These are phyloP conservation scores for Acanthacorydalis orientalis DNA, from an alignment of 2,888 invertebrate species.

Conservation along the genomic window DNA sequence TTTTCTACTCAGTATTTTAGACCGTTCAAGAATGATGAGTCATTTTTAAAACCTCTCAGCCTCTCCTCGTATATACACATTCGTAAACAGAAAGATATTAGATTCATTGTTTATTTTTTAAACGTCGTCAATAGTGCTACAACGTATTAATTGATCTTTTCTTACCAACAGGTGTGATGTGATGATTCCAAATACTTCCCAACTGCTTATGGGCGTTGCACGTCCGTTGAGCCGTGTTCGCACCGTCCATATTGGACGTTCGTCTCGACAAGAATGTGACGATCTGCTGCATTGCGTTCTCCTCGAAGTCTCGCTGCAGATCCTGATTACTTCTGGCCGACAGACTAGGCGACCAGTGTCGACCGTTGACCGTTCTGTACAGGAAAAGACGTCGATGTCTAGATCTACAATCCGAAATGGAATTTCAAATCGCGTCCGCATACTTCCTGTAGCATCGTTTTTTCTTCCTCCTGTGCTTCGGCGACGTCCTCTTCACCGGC, in stretches of 20 bases:
- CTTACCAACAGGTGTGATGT: slow-evolving; percentile 20
- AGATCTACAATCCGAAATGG: too few species aligned
- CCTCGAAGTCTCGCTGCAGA: slow-evolving; percentile 70
- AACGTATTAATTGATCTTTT: slow-evolving; percentile 4
- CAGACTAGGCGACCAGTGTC: slow-evolving; percentile 58
- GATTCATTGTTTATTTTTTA: not conserved
- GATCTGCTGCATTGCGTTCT: slow-evolving; percentile 55
- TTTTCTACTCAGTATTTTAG: too few species aligned
- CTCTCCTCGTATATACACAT: too few species aligned
- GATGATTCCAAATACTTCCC: slow-evolving; percentile 23
- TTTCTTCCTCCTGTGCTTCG: too few species aligned
- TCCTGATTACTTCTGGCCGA: slow-evolving; percentile 77
- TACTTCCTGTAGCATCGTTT: not conserved
- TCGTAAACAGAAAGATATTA: too few species aligned
- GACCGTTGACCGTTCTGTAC: slow-evolving; percentile 24
- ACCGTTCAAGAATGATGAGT: too few species aligned
- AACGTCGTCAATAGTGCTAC: slow-evolving; percentile 7
- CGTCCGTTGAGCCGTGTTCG: not conserved
- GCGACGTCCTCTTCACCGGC: too few species aligned
- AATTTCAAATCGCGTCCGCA: too few species aligned
- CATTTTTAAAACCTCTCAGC: too few species aligned
- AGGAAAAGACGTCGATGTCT: too few species aligned
- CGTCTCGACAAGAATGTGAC: slow-evolving; percentile 37
- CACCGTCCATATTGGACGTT: slow-evolving; percentile 9
- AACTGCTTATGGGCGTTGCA: slow-evolving; percentile 12